Evolutionary conservation across 1,140 invertebrate species (phyloP).

Genomic region (Caerostris extrusa): DNA sequence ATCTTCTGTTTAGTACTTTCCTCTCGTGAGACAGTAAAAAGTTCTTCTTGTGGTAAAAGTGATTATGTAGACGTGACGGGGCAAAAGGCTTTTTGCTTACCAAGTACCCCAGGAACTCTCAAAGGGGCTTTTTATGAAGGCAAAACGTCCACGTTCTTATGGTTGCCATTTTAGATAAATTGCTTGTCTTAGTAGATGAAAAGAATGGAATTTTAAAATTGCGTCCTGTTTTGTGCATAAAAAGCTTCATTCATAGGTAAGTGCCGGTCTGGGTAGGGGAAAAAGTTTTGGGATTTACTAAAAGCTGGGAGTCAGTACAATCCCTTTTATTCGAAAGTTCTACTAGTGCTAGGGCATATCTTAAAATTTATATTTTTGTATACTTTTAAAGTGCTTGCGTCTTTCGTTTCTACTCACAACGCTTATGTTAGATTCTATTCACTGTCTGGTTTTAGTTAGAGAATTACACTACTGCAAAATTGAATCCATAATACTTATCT

Average conservation of each 20-base stretch:
- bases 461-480: too few relatives aligned
- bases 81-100: background rate
- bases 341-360: too few relatives aligned
- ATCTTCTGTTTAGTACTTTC: background rate
- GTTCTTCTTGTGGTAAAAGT: background rate
- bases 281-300: too few relatives aligned
- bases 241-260: background rate
- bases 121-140: background rate
- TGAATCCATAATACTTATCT: too few relatives aligned
- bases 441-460: too few relatives aligned
- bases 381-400: too few relatives aligned
- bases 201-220: background rate
- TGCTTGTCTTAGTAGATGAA: background rate
- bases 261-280: background rate
- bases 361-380: too few relatives aligned
- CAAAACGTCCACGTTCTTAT: background rate
- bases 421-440: too few relatives aligned
- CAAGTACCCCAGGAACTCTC: background rate
- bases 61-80: conserved; percentile 2
- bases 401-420: too few relatives aligned
- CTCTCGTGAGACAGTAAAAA: background rate
- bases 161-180: background rate
- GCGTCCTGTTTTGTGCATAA: background rate
- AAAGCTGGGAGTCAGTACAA: too few relatives aligned
- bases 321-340: too few relatives aligned